phyloP scores from a whole-genome alignment of 2,113 vertebrate species.

The Saguinus midas region DNA sequence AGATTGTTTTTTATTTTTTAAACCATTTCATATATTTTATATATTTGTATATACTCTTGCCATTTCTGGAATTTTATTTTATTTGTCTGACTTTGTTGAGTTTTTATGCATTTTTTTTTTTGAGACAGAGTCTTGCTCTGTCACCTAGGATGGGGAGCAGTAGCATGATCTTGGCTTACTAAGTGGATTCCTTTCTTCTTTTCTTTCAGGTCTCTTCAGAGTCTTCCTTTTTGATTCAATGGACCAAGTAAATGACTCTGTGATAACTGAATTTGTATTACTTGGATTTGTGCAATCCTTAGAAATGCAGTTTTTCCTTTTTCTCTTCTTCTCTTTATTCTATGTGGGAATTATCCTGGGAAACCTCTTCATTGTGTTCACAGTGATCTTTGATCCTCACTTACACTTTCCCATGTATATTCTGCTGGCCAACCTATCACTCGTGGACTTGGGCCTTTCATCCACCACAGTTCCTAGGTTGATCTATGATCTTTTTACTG shows the following conservation, averaged over 20 bases:
- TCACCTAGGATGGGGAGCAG: too few species aligned
- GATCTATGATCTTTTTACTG: conserved; percentile 66
- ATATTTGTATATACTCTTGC: background rate
- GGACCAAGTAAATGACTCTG: conserved; percentile 60
- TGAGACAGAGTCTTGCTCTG: too few species aligned
- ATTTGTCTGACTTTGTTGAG: too few species aligned
- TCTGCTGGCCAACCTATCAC: conserved; percentile 73
- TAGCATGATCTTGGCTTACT: too few species aligned
- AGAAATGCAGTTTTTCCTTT: conserved; percentile 57
- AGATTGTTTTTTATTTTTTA: background rate
- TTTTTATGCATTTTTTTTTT: background rate
- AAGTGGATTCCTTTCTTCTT: background rate
- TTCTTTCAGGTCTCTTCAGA: conserved; percentile 31
- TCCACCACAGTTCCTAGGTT: conserved; percentile 73
- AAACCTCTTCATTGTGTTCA: conserved; percentile 71
- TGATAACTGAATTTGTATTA: conserved; percentile 69
- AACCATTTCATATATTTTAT: background rate
- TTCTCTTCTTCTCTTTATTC: conserved; percentile 63
- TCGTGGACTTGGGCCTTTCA: conserved; percentile 73
- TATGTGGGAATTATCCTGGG: conserved; percentile 69
- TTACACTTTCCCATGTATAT: conserved; percentile 76
- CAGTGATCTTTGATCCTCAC: conserved; percentile 52
- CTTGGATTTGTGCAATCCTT: conserved; percentile 63
- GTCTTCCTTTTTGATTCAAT: conserved; percentile 40
- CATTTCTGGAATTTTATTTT: background rate